Percentiles rank a stretch among this genome's conserved stretches.
Evolutionary conservation across 2,888 invertebrate species (phyloP).

Genomic region (Temnothorax unifasciatus): DNA sequence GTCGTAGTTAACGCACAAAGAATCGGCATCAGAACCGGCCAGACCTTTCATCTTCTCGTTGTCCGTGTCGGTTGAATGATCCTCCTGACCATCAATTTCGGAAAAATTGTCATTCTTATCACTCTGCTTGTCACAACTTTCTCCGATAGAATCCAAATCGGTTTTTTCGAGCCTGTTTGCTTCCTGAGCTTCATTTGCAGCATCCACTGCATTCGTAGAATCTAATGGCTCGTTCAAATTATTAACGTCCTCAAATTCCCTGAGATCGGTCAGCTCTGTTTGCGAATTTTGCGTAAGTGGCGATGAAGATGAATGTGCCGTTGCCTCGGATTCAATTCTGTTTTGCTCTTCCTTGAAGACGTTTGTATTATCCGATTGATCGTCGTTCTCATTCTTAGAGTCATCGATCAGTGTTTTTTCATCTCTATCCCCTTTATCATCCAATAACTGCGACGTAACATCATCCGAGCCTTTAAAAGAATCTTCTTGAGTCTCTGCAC

Average conservation of each 20-base stretch:
- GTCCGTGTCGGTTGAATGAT: conserved; percentile 60
- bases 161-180: conserved; percentile 52
- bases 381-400: conserved; percentile 54
- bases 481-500: background rate
- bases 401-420: conserved; percentile 10
- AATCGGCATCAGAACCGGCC: conserved; percentile 64
- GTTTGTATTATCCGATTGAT: conserved; percentile 47
- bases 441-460: background rate
- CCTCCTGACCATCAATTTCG: conserved; percentile 61
- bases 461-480: background rate
- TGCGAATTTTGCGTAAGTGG: conserved; percentile 44
- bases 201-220: conserved; percentile 10
- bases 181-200: conserved; percentile 49
- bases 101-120: conserved; percentile 66
- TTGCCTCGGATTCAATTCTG: conserved; percentile 23
- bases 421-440: conserved; percentile 16
- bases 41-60: conserved; percentile 56
- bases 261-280: conserved; percentile 20
- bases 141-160: conserved; percentile 41
- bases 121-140: conserved; percentile 58
- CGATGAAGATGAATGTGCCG: conserved; percentile 50
- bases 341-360: conserved; percentile 18
- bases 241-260: conserved; percentile 35
- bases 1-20: conserved; percentile 59
- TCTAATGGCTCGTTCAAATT: conserved; percentile 39